Conservation (phyloP, 2,888 invertebrate species). For the Brachyopa scutellaris region DNA sequence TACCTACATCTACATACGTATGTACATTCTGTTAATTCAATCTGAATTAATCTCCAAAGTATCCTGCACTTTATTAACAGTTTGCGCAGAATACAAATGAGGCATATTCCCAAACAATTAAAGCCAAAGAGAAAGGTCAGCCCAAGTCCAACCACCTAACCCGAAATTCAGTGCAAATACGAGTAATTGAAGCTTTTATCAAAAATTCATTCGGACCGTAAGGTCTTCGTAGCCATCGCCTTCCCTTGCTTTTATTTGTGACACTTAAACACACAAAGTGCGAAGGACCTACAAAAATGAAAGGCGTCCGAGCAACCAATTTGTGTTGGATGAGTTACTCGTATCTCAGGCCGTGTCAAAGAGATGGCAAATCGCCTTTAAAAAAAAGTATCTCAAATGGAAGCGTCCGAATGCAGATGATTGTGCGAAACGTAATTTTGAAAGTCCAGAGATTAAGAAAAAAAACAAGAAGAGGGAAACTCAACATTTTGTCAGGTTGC, state of each 20-base stretch:
- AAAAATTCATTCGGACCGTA: constrained; percentile 29
- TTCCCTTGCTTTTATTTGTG: constrained; percentile 13
- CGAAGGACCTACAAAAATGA: constrained; percentile 57
- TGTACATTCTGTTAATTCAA: not conserved
- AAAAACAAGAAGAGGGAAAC: constrained; percentile 25
- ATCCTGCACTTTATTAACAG: constrained; percentile 11
- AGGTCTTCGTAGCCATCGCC: not conserved
- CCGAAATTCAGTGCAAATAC: constrained; percentile 22
- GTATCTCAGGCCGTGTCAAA: constrained; percentile 26
- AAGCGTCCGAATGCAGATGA: constrained; percentile 63
- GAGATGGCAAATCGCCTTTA: constrained; percentile 37
- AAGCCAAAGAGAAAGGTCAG: constrained; percentile 42
- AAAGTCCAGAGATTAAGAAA: constrained; percentile 35
- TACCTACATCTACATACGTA: no score
- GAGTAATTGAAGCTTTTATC: constrained; percentile 55
- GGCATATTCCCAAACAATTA: constrained; percentile 39
- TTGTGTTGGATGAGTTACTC: constrained; percentile 59
- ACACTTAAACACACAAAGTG: constrained; percentile 39
- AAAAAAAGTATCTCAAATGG: constrained; percentile 40
- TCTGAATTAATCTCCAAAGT: not conserved
- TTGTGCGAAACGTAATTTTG: constrained; percentile 57
- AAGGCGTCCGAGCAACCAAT: constrained; percentile 54
- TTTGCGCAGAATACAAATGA: constrained; percentile 37
- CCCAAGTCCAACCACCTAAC: constrained; percentile 3
- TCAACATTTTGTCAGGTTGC: constrained; percentile 59